phyloP scores from a whole-genome alignment of 2,113 vertebrate species.

The Anarrhichthys ocellatus region DNA sequence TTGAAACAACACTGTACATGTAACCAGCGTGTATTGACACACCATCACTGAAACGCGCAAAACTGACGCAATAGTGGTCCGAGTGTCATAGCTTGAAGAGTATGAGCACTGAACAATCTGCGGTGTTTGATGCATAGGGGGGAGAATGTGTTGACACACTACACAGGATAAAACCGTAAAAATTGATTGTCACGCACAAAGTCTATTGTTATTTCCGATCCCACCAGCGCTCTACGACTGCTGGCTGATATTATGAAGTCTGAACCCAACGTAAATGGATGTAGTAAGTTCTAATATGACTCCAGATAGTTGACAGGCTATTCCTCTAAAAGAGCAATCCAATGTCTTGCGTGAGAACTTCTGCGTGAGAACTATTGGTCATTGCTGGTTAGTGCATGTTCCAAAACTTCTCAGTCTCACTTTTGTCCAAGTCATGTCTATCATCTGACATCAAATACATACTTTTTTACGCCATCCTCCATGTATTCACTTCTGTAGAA shows the following conservation, averaged over 20 bases:
- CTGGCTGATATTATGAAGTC: not conserved
- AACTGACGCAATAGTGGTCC: too few relatives aligned
- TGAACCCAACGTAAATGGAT: not conserved
- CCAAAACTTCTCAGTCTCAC: not conserved
- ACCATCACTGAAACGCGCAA: too few relatives aligned
- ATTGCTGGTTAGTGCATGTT: not conserved
- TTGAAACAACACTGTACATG: too few relatives aligned
- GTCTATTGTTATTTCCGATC: not conserved
- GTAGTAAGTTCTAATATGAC: not conserved
- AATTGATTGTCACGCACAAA: not conserved
- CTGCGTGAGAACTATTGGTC: too few relatives aligned
- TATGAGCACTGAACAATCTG: too few relatives aligned
- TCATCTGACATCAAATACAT: slow-evolving; percentile 44
- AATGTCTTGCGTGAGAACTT: not conserved
- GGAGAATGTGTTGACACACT: not conserved
- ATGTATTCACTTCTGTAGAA: slow-evolving; percentile 93
- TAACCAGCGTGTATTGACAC: too few relatives aligned
- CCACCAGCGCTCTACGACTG: not conserved
- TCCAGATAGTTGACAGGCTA: not conserved
- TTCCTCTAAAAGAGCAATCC: not conserved
- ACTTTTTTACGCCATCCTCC: slow-evolving; percentile 76
- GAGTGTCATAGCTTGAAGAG: too few relatives aligned
- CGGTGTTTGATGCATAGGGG: too few relatives aligned
- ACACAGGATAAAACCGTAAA: not conserved
- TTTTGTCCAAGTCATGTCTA: not conserved